Evolutionary conservation across 2,797 vertebrate species (phyloP).

Genomic region (Carcharodon carcharias): DNA sequence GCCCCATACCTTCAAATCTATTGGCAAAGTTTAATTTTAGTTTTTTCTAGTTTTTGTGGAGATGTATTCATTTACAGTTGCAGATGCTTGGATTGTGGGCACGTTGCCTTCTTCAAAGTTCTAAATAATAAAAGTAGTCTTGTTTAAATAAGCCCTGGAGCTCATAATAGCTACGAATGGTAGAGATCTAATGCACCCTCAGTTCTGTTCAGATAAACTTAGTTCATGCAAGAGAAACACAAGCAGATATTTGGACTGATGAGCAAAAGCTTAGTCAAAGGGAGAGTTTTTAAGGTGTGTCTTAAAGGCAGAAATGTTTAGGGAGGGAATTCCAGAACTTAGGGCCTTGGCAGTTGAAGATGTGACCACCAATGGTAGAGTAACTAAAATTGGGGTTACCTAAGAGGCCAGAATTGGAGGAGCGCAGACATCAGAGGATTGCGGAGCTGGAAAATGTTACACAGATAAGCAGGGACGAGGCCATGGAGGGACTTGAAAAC

Average conservation of each 20-base stretch:
- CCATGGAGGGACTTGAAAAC: too few relatives aligned
- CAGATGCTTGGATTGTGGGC: neutral
- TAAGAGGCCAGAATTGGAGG: too few relatives aligned
- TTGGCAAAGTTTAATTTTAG: neutral
- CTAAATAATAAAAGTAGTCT: neutral
- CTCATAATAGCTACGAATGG: neutral
- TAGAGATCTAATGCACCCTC: neutral
- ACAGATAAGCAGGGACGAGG: too few relatives aligned
- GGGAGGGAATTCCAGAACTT: too few relatives aligned
- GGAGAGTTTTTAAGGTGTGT: too few relatives aligned
- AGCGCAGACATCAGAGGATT: too few relatives aligned
- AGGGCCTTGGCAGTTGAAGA: too few relatives aligned
- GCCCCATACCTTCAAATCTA: neutral
- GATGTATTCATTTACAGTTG: neutral
- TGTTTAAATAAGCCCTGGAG: neutral
- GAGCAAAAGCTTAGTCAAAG: neutral
- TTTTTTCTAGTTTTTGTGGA: neutral
- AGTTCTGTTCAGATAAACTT: neutral
- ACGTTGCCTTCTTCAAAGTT: neutral
- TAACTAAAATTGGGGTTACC: too few relatives aligned
- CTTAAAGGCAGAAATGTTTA: too few relatives aligned
- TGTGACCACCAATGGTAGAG: too few relatives aligned
- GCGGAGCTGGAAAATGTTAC: too few relatives aligned
- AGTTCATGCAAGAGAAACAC: too few relatives aligned
- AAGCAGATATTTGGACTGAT: neutral